A percentile compares a stretch with the other conserved stretches of the same genome.
These are phyloP conservation scores for Aethina tumida DNA, from an alignment of 1,140 invertebrate genomes.

Conservation along the genomic window DNA sequence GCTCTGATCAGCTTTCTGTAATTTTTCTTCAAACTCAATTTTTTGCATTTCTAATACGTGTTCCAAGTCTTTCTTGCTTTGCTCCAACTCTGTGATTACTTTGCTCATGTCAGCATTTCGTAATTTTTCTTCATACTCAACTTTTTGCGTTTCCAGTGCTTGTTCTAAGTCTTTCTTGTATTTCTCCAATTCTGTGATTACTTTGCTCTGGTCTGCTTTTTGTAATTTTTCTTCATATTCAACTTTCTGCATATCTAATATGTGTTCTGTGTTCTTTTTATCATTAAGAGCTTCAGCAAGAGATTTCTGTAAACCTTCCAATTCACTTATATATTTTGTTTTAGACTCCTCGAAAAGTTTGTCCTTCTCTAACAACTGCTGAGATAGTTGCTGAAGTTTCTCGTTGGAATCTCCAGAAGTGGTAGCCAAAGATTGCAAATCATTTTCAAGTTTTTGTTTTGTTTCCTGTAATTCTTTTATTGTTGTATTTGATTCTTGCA, in stretches of 20 bases:
- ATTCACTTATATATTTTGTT: conserved; percentile 7
- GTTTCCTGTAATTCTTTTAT: conserved; percentile 3
- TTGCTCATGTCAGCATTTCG: neutral
- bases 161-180: neutral
- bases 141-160: neutral
- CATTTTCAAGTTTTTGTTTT: conserved; percentile 8
- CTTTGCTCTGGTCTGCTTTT: neutral
- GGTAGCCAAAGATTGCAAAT: conserved; percentile 1
- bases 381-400: conserved; percentile 5
- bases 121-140: conserved; percentile 4
- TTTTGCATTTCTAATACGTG: too few species aligned
- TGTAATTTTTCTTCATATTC: conserved; percentile 5
- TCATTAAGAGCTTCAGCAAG: neutral
- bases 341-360: conserved; percentile 7
- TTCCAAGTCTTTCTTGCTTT: conserved; percentile 1
- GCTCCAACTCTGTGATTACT: neutral
- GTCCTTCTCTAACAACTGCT: conserved; percentile 9
- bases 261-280: conserved; percentile 1
- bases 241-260: neutral
- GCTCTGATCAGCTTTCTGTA: too few species aligned
- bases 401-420: conserved; percentile 7
- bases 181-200: neutral
- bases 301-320: conserved; percentile 9
- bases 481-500: conserved; percentile 2
- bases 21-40: too few species aligned